A percentile compares a stretch with the other conserved stretches of the same genome.
Evolutionary conservation across 2,113 vertebrate genomes (phyloP).

Genomic region (Fulmarus glacialis): DNA sequence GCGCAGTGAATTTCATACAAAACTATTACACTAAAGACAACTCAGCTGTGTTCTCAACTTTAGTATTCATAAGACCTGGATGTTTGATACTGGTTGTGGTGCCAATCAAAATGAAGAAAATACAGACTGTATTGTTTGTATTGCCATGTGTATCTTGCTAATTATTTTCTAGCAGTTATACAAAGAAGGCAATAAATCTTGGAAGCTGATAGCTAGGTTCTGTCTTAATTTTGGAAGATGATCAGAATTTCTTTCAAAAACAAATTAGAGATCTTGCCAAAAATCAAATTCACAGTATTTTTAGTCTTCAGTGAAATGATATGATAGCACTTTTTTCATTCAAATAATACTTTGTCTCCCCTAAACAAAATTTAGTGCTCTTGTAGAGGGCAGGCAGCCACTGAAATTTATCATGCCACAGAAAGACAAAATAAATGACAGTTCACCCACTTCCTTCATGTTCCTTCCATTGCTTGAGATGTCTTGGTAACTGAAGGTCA

Average conservation of each 20-base stretch:
- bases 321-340: background rate
- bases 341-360: background rate
- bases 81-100: background rate
- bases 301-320: background rate
- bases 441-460: background rate
- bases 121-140: conserved; percentile 2
- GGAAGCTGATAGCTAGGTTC: conserved; percentile 15
- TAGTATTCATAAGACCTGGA: background rate
- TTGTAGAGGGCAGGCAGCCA: background rate
- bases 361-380: background rate
- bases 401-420: background rate
- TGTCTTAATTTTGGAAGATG: conserved; percentile 13
- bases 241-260: conserved; percentile 11
- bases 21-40: background rate
- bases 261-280: background rate
- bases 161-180: background rate
- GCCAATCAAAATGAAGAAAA: conserved; percentile 1
- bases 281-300: background rate
- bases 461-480: background rate
- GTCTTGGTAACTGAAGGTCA: background rate
- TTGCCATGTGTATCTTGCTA: conserved; percentile 12
- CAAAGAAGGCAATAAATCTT: background rate
- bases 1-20: background rate
- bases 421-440: background rate
- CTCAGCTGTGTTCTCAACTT: background rate